Evolutionary conservation across 2,797 vertebrate genomes (phyloP), one percentile per base, ranked within the genome.

Genomic region (Sylvia borin): DNA sequence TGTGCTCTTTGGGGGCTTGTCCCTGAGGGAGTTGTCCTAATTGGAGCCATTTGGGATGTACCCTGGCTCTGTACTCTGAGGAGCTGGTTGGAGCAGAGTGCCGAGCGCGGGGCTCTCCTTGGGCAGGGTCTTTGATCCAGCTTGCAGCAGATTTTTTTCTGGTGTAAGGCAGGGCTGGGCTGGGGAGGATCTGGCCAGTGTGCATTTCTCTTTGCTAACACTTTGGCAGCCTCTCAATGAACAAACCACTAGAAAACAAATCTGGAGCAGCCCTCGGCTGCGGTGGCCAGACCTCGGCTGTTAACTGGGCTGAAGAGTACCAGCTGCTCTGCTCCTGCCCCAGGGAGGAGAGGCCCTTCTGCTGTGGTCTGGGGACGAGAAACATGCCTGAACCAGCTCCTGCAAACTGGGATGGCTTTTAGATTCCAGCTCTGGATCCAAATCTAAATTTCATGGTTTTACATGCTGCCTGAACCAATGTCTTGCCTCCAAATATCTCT

Each of bases 291-390:
- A 94, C 75, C 91, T 95, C 32, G 10, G 78, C 85, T 95, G 92
- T 92, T 97, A 95, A 90, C 86, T 71, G 90, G 94, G 93, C 84
- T 91, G 96, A 97, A 92, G 92, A 94, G 94, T 95, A 96, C 95
- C 96, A 95, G 96, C 96, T 97, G 96, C 93, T 96, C 78, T 70
- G 80, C 55, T 89, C 66, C 86, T 88, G 94, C 95, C 93, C 94
- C 10, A 7, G 90, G 95, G 91, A 91, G 85, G 72, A 93, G 95
- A 94, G 95, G 96, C 94, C 93, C 90, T 96, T 93, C 92, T 96
- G 95, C 92, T 82, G 60, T n/a, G 42, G 55, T 94, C 75, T 95
- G 86, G 94, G 94, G 90, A 92, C 1, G 31, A 73, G 86, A 79
- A 94, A 94, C 7, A 51, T 32, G 93, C 80, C 77, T 87, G 67